Evolutionary conservation across 2,888 invertebrate species (phyloP).

Genomic region (Drosophila algonquin): DNA sequence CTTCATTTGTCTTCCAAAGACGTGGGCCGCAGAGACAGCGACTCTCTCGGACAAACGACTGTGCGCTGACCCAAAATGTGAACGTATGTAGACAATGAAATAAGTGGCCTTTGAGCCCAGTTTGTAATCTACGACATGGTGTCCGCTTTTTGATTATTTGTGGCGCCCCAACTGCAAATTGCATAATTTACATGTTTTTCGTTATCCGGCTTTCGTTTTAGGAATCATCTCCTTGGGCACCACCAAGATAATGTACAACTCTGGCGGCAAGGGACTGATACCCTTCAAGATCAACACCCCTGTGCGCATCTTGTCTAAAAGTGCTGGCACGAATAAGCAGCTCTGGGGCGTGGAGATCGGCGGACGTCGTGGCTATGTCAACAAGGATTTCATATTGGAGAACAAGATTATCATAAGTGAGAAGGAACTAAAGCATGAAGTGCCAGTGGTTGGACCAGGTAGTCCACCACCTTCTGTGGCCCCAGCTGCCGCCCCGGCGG

Average conservation of each 20-base stretch:
- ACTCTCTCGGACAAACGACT: conserved; percentile 87
- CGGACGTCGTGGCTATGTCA: conserved; percentile 89
- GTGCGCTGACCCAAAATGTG: conserved; percentile 89
- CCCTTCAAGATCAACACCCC: conserved; percentile 86
- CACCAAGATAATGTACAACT: conserved; percentile 86
- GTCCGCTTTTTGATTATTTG: too few relatives aligned
- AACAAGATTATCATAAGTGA: conserved; percentile 84
- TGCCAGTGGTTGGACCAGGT: conserved; percentile 77
- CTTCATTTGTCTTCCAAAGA: conserved; percentile 61
- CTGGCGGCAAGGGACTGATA: conserved; percentile 86
- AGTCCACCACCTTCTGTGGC: conserved; percentile 6
- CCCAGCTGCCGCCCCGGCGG: neutral
- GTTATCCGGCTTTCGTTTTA: conserved; percentile 37
- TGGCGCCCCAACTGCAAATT: neutral
- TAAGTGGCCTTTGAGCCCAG: neutral
- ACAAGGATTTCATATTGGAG: conserved; percentile 86
- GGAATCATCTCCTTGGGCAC: conserved; percentile 85
- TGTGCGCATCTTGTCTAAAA: conserved; percentile 89
- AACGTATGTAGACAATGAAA: conserved; percentile 85
- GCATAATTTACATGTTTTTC: conserved; percentile 11
- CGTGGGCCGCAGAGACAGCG: conserved; percentile 49
- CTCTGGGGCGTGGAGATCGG: conserved; percentile 89
- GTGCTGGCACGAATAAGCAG: conserved; percentile 86
- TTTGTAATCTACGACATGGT: conserved; percentile 22
- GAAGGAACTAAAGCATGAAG: conserved; percentile 76